Evolutionary conservation across 92 coral and sea anemone species (phyloP).

Genomic region (Zoanthus sociatus): DNA sequence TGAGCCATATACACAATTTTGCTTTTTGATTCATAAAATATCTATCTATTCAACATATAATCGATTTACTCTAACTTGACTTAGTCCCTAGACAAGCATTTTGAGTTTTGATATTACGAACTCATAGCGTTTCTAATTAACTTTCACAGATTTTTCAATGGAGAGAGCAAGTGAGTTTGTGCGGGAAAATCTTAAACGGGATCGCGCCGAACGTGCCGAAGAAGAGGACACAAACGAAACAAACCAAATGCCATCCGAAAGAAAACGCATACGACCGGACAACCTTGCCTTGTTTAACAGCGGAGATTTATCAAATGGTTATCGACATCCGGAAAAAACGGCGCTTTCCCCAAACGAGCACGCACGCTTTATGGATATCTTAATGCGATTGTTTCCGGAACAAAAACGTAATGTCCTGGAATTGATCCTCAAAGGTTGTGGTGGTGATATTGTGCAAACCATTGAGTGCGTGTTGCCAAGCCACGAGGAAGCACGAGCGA

Average conservation of each 20-base stretch:
- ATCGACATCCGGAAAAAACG: slow-evolving; percentile 57
- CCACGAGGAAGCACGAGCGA: slow-evolving; percentile 90
- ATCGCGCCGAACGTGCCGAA: slow-evolving; percentile 68
- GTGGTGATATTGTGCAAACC: slow-evolving; percentile 95
- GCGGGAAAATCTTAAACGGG: slow-evolving; percentile 72
- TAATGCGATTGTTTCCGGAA: slow-evolving; percentile 91
- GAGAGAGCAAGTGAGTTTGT: slow-evolving; percentile 66
- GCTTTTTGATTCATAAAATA: too few relatives aligned
- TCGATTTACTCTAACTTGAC: too few relatives aligned
- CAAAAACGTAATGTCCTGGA: slow-evolving; percentile 94
- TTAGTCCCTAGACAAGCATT: background rate
- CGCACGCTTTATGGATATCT: slow-evolving; percentile 80
- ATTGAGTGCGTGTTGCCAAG: slow-evolving; percentile 95
- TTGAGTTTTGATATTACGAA: background rate
- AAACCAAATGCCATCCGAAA: slow-evolving; percentile 68
- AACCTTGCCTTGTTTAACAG: slow-evolving; percentile 63
- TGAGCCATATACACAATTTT: too few relatives aligned
- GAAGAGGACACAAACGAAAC: slow-evolving; percentile 60
- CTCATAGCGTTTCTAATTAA: background rate
- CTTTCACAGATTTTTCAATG: slow-evolving; percentile 73
- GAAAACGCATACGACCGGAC: slow-evolving; percentile 73
- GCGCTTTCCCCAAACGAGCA: slow-evolving; percentile 62
- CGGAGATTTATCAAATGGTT: slow-evolving; percentile 42
- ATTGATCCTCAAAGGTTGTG: slow-evolving; percentile 89
- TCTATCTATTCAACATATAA: too few relatives aligned